These are phyloP conservation scores for Leptodactylus fallax DNA, from an alignment of 2,797 vertebrate genomes.

Conservation along the genomic window DNA sequence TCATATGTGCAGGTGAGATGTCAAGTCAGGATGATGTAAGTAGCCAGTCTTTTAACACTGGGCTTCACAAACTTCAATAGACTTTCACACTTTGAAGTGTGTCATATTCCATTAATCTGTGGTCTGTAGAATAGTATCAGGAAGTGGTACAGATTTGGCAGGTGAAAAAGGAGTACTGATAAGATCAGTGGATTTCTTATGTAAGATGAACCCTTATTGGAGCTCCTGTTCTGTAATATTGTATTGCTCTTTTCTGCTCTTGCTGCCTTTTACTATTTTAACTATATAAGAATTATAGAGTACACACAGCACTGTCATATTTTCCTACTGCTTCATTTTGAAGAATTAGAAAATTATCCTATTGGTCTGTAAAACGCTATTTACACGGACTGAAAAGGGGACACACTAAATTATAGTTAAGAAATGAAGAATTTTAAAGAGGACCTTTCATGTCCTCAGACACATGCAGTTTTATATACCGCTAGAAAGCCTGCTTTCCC, in stretches of 20 bases:
- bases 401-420: background rate
- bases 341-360: background rate
- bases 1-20: background rate
- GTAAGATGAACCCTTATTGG: background rate
- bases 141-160: background rate
- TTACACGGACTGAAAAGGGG: background rate
- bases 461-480: too few species aligned
- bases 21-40: background rate
- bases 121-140: background rate
- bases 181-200: background rate
- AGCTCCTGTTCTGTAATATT: background rate
- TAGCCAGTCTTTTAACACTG: background rate
- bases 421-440: background rate
- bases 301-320: background rate
- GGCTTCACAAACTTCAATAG: background rate
- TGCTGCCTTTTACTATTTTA: background rate
- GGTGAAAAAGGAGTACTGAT: background rate
- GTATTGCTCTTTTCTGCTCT: background rate
- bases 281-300: background rate
- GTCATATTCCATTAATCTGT: constrained; percentile 23
- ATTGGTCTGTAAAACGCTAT: background rate
- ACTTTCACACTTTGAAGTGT: constrained; percentile 26
- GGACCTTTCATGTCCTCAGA: too few species aligned
- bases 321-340: background rate
- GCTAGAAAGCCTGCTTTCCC: too few species aligned